These are phyloP conservation scores for Linnaemya vulpina DNA, from an alignment of 2,888 invertebrate genomes.

Conservation along the genomic window DNA sequence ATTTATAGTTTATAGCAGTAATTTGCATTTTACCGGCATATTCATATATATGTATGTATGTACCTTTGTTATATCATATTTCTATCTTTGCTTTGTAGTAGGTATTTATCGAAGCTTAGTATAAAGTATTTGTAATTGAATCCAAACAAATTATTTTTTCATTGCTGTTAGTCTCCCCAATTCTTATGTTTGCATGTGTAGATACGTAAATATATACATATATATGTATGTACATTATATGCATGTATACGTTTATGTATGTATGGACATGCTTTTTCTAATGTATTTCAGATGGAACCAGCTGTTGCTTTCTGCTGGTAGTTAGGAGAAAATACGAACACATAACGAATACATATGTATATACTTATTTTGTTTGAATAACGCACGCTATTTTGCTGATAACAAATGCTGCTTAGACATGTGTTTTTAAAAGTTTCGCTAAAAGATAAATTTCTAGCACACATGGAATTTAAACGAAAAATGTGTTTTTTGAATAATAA, in stretches of 20 bases:
- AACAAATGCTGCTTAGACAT: conserved; percentile 13
- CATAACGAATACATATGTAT: too few relatives aligned
- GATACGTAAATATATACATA: too few relatives aligned
- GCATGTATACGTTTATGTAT: too few relatives aligned
- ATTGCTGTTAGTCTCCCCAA: neutral
- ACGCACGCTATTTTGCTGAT: conserved; percentile 18
- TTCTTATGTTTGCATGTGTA: neutral
- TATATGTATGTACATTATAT: too few relatives aligned
- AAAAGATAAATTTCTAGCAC: neutral
- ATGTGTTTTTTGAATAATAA: neutral
- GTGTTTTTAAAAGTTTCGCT: conserved; percentile 22
- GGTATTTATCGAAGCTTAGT: too few relatives aligned
- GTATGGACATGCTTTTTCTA: too few relatives aligned
- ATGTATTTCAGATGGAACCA: conserved; percentile 40
- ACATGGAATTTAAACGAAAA: neutral
- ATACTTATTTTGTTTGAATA: neutral
- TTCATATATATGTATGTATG: too few relatives aligned
- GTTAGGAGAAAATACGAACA: neutral
- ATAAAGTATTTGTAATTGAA: conserved; percentile 1
- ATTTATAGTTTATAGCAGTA: conserved; percentile 7
- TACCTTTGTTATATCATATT: too few relatives aligned
- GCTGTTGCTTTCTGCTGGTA: conserved; percentile 56
- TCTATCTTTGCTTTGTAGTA: conserved; percentile 13
- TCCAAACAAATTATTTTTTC: neutral
- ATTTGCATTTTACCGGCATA: conserved; percentile 28